Conservation (phyloP, 2,888 invertebrate species). For the Bellardia bayeri region DNA sequence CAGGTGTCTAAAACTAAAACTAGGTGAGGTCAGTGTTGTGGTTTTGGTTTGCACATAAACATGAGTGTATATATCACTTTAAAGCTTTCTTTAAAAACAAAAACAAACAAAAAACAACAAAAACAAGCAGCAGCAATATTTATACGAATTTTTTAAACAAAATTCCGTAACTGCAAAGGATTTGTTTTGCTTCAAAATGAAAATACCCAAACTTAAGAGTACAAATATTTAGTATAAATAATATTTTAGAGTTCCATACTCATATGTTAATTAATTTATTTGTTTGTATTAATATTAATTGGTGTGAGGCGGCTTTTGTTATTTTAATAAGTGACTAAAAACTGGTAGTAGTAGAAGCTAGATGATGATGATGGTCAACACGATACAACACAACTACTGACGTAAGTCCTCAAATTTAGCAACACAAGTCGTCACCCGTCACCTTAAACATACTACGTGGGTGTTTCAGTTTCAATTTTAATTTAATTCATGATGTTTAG, state of each 20-base stretch:
- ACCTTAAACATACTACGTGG: neutral
- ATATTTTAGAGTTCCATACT: neutral
- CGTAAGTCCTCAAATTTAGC: conserved; percentile 59
- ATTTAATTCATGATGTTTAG: conserved; percentile 18
- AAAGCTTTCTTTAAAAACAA: neutral
- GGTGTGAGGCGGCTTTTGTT: neutral
- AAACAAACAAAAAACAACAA: neutral
- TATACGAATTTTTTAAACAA: neutral
- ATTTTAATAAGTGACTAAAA: conserved; percentile 14
- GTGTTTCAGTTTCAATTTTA: conserved; percentile 15
- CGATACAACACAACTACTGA: conserved; percentile 54
- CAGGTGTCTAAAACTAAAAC: conserved; percentile 27
- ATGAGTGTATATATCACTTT: conserved; percentile 1
- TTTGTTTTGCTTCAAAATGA: conserved; percentile 5
- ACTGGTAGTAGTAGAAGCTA: neutral
- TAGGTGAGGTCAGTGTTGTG: conserved; percentile 61
- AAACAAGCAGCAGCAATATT: neutral
- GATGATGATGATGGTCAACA: conserved; percentile 22
- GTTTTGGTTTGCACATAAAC: conserved; percentile 6
- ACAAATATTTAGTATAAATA: neutral
- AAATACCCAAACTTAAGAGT: neutral
- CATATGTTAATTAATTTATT: conserved; percentile 47
- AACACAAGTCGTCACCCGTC: neutral
- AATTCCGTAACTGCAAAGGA: conserved; percentile 15
- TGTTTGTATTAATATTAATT: neutral